Evolutionary conservation across 2,888 invertebrate genomes (phyloP), one percentile per base, ranked within the genome.

Genomic region (Empis livida): DNA sequence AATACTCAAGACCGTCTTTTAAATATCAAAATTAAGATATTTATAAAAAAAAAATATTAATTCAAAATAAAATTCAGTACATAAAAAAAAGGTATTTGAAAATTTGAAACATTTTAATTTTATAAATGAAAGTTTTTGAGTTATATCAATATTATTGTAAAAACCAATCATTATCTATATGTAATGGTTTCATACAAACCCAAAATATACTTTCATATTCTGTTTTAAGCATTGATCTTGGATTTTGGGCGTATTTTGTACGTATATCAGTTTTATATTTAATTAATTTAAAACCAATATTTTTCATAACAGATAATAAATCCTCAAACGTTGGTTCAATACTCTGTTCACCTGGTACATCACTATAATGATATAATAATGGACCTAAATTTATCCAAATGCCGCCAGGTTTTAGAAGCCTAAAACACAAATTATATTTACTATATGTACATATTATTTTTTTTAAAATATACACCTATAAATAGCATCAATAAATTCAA

Each of bases 321-420:
- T 87, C 82, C 60, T 88, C 89, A 60, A 90, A 95, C 17, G 90
- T 88, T 0, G 96, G 91, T 63, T 97, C 96, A 55, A 96, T 89
- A 53, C 94, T 94, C 56, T 81, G 79, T 61, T 93, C 91, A 37
- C 82, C 80, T 6, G 80, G 79, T 70, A 89, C 80, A 61, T 95
- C 94, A 56, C 90, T 91, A 74, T 79, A 88, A 59, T 88, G 88
- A 64, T 97, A 99, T 3, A 97, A 72, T 49, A 99, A 68, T 0
- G 97, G 97, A 5, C 97, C 92, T 48, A 92, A 70, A 65, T 91
- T 92, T 54, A 92, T 78, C 92, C 92, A 92, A 54, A 81, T 73
- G 0, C 90, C 92, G 0, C 89, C 95, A 1, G 93, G 91, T 62
- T 85, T 87, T 9, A 99, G 70, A 56, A 96, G 90, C 44, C 68